Conservation (phyloP, 2,797 vertebrate genomes). For the Gambusia yucatana region DNA sequence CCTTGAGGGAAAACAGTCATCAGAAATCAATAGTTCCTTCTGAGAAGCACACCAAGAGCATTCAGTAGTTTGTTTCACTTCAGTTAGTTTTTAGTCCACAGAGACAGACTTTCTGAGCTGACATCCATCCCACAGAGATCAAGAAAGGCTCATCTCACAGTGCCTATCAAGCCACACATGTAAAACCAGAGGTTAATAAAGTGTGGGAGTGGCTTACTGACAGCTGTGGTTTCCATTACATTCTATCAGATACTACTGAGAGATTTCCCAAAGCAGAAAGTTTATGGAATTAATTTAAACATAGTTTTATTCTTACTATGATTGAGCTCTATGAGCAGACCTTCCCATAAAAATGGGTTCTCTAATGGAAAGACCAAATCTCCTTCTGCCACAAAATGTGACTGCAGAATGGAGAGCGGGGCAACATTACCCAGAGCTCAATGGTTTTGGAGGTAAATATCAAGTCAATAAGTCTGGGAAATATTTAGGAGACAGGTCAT, state of each 20-base stretch:
- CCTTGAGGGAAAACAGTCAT: slow-evolving; percentile 43
- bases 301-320: neutral
- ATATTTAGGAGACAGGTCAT: neutral
- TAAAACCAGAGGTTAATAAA: slow-evolving; percentile 52
- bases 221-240: slow-evolving; percentile 9
- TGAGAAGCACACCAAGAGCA: slow-evolving; percentile 17
- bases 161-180: slow-evolving; percentile 8
- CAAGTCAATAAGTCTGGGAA: neutral
- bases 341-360: neutral
- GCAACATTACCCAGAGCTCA: neutral
- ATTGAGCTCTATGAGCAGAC: neutral
- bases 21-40: slow-evolving; percentile 61
- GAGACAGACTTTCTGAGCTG: slow-evolving; percentile 27
- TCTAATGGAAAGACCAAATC: neutral
- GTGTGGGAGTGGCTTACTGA: slow-evolving; percentile 25
- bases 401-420: neutral
- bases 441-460: neutral
- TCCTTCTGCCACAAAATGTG: neutral
- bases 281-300: neutral
- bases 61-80: slow-evolving; percentile 45
- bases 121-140: slow-evolving; percentile 45
- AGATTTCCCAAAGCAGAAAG: neutral
- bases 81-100: slow-evolving; percentile 16
- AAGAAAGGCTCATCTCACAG: slow-evolving; percentile 28
- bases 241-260: neutral